phyloP scores from a whole-genome alignment of 2,797 vertebrate genomes.

The Etheostoma perlongum region DNA sequence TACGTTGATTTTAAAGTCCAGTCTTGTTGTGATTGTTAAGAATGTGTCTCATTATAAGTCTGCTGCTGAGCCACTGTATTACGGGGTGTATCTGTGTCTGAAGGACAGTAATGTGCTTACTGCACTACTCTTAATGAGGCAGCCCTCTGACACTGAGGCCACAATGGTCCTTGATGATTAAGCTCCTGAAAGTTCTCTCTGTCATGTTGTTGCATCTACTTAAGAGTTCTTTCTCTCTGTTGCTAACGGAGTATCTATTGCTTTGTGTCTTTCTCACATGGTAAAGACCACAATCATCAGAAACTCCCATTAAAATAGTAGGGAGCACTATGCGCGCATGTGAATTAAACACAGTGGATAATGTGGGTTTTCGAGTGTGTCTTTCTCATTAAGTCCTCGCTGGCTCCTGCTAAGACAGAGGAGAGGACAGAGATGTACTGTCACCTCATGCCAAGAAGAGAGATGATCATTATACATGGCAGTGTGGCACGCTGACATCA shows the following conservation, averaged over 20 bases:
- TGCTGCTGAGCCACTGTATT: constrained; percentile 31
- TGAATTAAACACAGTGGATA: constrained; percentile 33
- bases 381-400: constrained; percentile 12
- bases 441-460: constrained; percentile 35
- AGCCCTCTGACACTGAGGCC: constrained; percentile 52
- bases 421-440: constrained; percentile 26
- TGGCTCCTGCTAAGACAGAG: constrained; percentile 11
- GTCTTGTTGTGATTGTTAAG: constrained; percentile 25
- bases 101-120: constrained; percentile 66
- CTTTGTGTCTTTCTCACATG: constrained; percentile 32
- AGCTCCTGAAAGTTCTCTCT: constrained; percentile 42
- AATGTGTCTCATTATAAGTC: constrained; percentile 9
- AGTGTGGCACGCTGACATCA: constrained; percentile 43
- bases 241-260: not conserved
- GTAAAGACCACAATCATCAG: constrained; percentile 22
- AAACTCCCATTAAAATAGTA: constrained; percentile 37
- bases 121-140: constrained; percentile 61
- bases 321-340: not conserved
- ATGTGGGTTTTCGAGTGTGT: not conserved
- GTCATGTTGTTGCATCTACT: constrained; percentile 25
- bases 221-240: constrained; percentile 9
- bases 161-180: constrained; percentile 56
- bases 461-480: constrained; percentile 43
- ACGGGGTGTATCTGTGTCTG: constrained; percentile 50
- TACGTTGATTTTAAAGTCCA: constrained; percentile 29